A percentile compares a stretch with the other conserved stretches of the same genome.
Evolutionary conservation across 2,797 vertebrate species (phyloP).

Genomic region (Schizothorax lantsangensis): DNA sequence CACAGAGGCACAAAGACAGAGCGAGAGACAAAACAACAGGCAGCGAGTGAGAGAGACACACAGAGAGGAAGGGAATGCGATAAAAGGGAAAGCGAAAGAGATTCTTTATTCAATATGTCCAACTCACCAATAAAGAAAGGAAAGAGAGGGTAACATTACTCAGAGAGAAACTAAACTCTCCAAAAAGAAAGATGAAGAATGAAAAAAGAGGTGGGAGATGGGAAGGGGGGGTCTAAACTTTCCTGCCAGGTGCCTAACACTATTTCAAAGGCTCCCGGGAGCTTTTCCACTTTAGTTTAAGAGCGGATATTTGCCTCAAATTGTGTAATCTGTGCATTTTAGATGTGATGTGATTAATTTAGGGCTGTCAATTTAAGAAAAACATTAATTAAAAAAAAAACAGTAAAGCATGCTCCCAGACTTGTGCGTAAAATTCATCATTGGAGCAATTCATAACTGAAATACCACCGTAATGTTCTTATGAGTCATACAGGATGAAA

Average conservation of each 20-base stretch:
- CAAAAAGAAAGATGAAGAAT: slow-evolving; percentile 29
- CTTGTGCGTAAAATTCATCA: too few species aligned
- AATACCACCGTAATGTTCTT: not conserved
- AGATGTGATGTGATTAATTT: not conserved
- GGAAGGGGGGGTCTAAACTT: slow-evolving; percentile 8
- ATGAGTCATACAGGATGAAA: not conserved
- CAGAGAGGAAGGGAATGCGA: not conserved
- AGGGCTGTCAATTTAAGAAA: not conserved
- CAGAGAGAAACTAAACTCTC: slow-evolving; percentile 27
- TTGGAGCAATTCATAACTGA: not conserved
- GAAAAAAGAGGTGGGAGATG: not conserved
- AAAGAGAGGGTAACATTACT: slow-evolving; percentile 38
- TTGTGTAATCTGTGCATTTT: slow-evolving; percentile 22
- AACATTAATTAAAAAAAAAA: too few species aligned
- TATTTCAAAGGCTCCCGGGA: not conserved
- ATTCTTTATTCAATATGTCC: slow-evolving; percentile 37
- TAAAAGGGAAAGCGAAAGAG: slow-evolving; percentile 36
- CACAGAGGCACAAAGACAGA: slow-evolving; percentile 38
- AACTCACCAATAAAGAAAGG: slow-evolving; percentile 15
- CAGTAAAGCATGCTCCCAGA: not conserved
- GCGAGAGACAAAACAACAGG: slow-evolving; percentile 23
- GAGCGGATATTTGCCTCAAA: not conserved
- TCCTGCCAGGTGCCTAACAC: slow-evolving; percentile 27
- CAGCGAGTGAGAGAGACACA: not conserved
- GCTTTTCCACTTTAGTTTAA: slow-evolving; percentile 18